Evolutionary conservation across 2,888 invertebrate genomes (phyloP), one percentile per base, ranked within the genome.

Genomic region (Teinopalpus imperialis): DNA sequence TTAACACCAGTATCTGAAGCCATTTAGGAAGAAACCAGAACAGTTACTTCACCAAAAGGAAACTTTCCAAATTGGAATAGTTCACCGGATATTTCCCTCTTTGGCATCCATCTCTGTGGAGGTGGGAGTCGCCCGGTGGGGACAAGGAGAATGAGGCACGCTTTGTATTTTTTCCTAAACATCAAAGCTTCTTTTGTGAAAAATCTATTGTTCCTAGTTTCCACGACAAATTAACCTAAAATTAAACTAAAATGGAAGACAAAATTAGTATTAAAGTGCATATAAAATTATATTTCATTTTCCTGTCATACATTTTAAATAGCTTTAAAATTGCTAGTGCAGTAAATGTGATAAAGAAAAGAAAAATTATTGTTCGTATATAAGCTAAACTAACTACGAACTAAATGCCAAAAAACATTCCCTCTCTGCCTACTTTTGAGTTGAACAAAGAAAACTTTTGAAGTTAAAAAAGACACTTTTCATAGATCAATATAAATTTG

Each of bases 31-130:
- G 57, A 65, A 58, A 62, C 73, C 62, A 70, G 66, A 67, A 72
- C 60, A 74, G 77, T 75, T 68, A 72, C 68, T 70, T 69, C 61
- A 68, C 65, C 66, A 69, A 73, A 77, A 76, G 72, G 74, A 75
- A 85, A 85, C 76, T 85, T 85, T 74, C 69, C 60, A 81, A 83
- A 85, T 85, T 82, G 83, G 78, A 85, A 87, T 86, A 86, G 86
- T 87, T 87, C 64, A 54, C 58, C 61, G 73, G 73, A 73, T 81
- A 78, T 82, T 80, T 77, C 68, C 63, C 69, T 68, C 68, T 66
- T 68, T 65, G 73, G 78, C 74, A 73, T 80, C 75, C 78, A 74
- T 81, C 77, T 81, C 74, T 74, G 79, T 68, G 70, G 73, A 63
- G 66, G 72, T 49, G 69, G 67, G 65, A 61, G 63, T 46, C 32